Evolutionary conservation across 2,113 vertebrate species (phyloP).

Genomic region (Vulpes vulpes): DNA sequence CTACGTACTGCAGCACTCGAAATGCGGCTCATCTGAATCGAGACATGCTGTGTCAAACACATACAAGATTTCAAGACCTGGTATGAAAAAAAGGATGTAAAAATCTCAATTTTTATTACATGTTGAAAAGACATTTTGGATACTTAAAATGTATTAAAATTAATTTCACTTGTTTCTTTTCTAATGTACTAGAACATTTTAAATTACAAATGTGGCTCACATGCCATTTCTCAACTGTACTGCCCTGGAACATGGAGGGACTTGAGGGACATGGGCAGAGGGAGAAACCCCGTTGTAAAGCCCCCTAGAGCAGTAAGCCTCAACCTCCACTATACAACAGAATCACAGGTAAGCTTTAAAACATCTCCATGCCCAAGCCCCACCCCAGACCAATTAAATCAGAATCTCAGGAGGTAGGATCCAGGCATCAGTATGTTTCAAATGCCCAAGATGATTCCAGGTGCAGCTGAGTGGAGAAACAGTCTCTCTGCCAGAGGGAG

Average conservation of each 20-base stretch:
- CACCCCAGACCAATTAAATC: not conserved
- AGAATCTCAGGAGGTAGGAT: not conserved
- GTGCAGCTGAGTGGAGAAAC: not conserved
- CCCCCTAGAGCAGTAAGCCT: not conserved
- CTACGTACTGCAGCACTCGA: not conserved
- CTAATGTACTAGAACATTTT: not conserved
- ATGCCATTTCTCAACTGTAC: not conserved
- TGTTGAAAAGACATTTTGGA: slow-evolving; percentile 15
- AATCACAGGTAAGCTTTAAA: not conserved
- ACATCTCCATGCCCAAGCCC: not conserved
- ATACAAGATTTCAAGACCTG: slow-evolving; percentile 1
- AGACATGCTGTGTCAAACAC: not conserved
- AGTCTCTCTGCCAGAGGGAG: not conserved
- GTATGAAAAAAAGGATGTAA: not conserved
- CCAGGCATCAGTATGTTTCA: not conserved
- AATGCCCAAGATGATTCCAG: not conserved
- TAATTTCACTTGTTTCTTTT: not conserved
- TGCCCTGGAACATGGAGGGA: not conserved
- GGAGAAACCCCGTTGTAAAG: not conserved
- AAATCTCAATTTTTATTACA: slow-evolving; percentile 13
- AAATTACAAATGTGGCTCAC: not conserved
- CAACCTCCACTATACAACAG: not conserved
- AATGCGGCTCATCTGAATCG: not conserved
- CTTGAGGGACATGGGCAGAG: too few relatives aligned
- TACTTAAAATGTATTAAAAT: slow-evolving; percentile 17